These are phyloP conservation scores for Apamea crenata DNA, from an alignment of 2,888 invertebrate genomes.

Conservation along the genomic window DNA sequence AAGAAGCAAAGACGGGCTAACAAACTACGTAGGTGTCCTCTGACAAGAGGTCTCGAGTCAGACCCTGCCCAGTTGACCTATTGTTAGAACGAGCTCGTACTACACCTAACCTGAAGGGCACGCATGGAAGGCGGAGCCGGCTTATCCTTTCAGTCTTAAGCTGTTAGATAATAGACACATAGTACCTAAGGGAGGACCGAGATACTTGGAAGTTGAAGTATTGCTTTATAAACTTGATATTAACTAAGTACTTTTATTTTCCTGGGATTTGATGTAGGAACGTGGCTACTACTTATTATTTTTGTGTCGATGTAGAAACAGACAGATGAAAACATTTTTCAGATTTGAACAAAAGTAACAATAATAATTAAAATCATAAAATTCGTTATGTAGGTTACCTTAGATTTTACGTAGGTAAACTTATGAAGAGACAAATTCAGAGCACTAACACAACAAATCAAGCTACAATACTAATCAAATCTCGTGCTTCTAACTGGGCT, in stretches of 20 bases:
- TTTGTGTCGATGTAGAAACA: neutral
- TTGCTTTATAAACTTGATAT: constrained; percentile 30
- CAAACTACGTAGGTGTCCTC: neutral
- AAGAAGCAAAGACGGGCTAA: neutral
- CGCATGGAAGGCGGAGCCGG: constrained; percentile 21
- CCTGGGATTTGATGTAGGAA: neutral
- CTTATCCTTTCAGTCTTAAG: constrained; percentile 44
- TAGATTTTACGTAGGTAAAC: neutral
- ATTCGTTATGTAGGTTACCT: neutral
- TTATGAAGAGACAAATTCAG: constrained; percentile 8
- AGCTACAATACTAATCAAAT: constrained; percentile 25
- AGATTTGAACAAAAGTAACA: neutral
- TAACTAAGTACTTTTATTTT: neutral
- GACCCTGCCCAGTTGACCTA: constrained; percentile 26
- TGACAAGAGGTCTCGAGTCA: constrained; percentile 1
- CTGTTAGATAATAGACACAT: constrained; percentile 49
- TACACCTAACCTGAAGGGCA: constrained; percentile 14
- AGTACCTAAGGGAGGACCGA: constrained; percentile 9
- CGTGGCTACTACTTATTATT: neutral
- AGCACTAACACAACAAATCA: neutral
- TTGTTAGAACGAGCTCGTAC: constrained; percentile 21
- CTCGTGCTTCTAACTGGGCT: constrained; percentile 3
- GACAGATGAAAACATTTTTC: neutral
- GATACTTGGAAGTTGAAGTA: constrained; percentile 24
- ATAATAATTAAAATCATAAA: neutral